Conservation (phyloP, 2,888 invertebrate genomes). For the Lepidonotus clava region DNA sequence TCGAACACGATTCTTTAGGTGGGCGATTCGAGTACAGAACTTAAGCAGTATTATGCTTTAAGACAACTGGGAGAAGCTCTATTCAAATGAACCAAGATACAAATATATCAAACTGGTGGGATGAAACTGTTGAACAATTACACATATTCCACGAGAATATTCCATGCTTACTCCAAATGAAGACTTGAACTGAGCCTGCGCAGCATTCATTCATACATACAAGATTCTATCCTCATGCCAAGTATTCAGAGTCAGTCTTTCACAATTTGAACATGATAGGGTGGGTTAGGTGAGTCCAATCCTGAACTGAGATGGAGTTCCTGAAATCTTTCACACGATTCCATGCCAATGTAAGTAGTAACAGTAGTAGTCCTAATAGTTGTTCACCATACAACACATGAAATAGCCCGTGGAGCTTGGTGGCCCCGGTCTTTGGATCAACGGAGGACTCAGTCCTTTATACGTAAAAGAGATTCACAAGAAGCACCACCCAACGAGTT, state of each 20-base stretch:
- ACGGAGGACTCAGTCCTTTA: neutral
- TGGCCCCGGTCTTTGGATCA: neutral
- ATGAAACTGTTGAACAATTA: neutral
- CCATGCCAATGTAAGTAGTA: constrained; percentile 1
- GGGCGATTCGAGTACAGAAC: neutral
- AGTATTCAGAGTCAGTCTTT: neutral
- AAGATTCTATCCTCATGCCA: neutral
- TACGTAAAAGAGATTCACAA: neutral
- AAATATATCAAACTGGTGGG: neutral
- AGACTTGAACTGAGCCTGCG: too few relatives aligned
- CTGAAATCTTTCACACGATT: neutral
- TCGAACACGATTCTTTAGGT: neutral
- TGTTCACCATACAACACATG: neutral
- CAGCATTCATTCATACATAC: too few relatives aligned
- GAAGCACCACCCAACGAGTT: neutral
- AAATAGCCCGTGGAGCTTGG: neutral
- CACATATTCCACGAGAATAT: neutral
- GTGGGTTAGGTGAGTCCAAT: neutral
- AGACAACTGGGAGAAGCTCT: neutral
- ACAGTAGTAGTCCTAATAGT: neutral
- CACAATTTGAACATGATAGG: neutral
- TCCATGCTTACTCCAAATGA: too few relatives aligned
- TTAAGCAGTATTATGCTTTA: neutral
- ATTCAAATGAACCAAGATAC: neutral
- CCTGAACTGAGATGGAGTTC: neutral